These are phyloP conservation scores for Eublepharis macularius DNA, from an alignment of 2,113 vertebrate species.

Conservation along the genomic window DNA sequence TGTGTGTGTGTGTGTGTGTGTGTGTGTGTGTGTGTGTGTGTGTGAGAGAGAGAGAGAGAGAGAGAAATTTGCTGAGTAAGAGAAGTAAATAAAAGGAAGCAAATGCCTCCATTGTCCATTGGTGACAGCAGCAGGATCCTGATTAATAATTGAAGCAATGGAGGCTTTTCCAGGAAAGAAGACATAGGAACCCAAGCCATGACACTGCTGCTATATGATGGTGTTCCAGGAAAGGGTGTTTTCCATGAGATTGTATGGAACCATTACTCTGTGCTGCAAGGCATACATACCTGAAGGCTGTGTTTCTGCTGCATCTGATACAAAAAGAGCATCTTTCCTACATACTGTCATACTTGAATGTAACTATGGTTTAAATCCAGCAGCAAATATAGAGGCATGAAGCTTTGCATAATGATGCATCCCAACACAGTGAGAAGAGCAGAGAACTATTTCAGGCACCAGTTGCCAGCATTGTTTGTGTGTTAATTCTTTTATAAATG, in stretches of 20 bases:
- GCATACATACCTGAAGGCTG: constrained; percentile 15
- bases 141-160: constrained; percentile 67
- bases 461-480: not conserved
- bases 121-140: constrained; percentile 57
- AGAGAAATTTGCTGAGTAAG: constrained; percentile 51
- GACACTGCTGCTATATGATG: not conserved
- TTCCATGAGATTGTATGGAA: constrained; percentile 24
- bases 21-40: no score
- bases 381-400: not conserved
- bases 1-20: no score
- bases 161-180: constrained; percentile 76
- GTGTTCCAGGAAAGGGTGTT: constrained; percentile 60
- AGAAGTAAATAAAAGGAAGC: constrained; percentile 55
- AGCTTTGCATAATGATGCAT: constrained; percentile 2
- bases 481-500: not conserved
- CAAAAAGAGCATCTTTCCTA: not conserved
- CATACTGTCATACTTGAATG: not conserved
- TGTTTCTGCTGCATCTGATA: constrained; percentile 37
- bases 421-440: not conserved
- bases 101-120: constrained; percentile 49
- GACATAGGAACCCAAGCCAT: constrained; percentile 53
- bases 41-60: not conserved
- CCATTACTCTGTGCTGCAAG: constrained; percentile 32
- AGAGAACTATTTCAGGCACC: not conserved
- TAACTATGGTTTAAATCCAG: constrained; percentile 6